Evolutionary conservation across 2,797 vertebrate species (phyloP).

Genomic region (Sphenopsis melanotis): DNA sequence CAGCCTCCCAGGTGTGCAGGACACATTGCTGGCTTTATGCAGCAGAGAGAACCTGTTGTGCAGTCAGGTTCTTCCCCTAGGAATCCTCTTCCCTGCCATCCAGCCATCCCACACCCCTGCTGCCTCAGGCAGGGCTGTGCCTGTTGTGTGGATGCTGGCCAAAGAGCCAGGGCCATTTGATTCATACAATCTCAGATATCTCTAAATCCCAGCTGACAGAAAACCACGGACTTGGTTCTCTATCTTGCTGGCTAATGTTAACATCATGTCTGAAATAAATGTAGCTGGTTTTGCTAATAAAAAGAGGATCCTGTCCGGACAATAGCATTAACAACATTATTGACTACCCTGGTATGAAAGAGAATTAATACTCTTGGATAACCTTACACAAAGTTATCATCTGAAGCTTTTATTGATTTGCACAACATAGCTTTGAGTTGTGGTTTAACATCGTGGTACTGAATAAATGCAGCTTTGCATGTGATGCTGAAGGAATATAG

Average conservation of each 20-base stretch:
- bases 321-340: neutral
- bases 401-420: constrained; percentile 53
- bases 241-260: neutral
- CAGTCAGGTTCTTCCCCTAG: neutral
- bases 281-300: constrained; percentile 26
- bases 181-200: neutral
- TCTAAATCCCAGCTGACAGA: neutral
- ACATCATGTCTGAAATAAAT: constrained; percentile 21
- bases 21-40: neutral
- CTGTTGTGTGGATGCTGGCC: neutral
- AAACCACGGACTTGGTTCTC: neutral
- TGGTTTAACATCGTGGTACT: neutral
- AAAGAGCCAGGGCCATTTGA: neutral
- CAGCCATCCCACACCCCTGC: neutral
- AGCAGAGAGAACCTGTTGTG: neutral
- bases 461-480: neutral
- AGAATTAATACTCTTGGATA: constrained; percentile 33
- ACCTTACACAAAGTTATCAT: constrained; percentile 1
- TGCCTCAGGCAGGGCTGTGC: neutral
- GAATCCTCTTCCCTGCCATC: neutral
- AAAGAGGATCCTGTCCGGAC: constrained; percentile 13
- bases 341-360: neutral
- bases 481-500: neutral
- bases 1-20: neutral
- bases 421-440: constrained; percentile 3